Evolutionary conservation across 2,888 invertebrate species (phyloP), one percentile per base, ranked within the genome.

Genomic region (Thelaira solivaga): DNA sequence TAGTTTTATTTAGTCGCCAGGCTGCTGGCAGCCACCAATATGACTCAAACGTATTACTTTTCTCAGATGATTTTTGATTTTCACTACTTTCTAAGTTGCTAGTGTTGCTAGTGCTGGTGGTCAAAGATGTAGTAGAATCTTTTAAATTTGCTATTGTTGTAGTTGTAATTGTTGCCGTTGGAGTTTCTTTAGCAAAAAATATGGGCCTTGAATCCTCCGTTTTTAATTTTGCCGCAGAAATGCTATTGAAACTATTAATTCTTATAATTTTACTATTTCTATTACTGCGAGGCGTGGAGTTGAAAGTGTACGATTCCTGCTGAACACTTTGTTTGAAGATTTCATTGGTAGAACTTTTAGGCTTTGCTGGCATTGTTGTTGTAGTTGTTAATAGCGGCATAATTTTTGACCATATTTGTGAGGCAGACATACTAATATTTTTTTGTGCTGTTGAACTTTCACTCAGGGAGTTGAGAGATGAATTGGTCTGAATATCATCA

Each of bases 11-110:
- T 34, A 84, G 67, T 29, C 86, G 85, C 87, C 88, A 88, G 5
- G 86, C 84, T 20, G 83, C 79, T 8, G 89, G 89, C 51, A 89
- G 51, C 89, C 89, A 89, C 89, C 88, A 89, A 51, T 86, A 86
- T 6, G 87, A 84, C 41, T 84, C 81, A 24, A 83, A 81, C 8
- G 74, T 80, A 18, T 62, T 80, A 36, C 55, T 57, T 20, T 24
- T 18, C 20, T 76, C 31, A 64, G 79, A 43, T 69, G 62, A 20
- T 74, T 34, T 45, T 22, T 13, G 11, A 13, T 10, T 4, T 2
- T 10, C 13, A 55, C 36, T 62, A 36, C 43, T n/a, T n/a, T n/a
- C n/a, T n/a, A n/a, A n/a, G n/a, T n/a, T 59, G 16, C 3, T 39
- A 1, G 43, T 10, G 22, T 22, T 45, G 13, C 57, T 57, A 31